These are phyloP conservation scores for Psophia crepitans DNA, from an alignment of 2,113 vertebrate genomes.

Conservation along the genomic window DNA sequence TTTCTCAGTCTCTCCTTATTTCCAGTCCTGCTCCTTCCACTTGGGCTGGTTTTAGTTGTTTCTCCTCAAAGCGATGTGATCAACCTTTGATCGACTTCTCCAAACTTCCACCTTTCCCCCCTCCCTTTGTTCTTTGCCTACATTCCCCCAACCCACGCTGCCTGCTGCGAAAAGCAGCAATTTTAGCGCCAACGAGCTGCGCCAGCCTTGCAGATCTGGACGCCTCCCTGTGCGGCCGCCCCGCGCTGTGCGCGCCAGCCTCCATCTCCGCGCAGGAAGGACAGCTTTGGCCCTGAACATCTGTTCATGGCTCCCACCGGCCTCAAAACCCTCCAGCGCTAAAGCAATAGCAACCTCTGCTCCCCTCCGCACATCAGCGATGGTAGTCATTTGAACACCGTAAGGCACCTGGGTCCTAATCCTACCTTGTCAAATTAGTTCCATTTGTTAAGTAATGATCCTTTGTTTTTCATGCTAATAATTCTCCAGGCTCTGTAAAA, in stretches of 20 bases:
- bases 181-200: background rate
- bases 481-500: background rate
- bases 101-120: background rate
- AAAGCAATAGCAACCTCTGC: background rate
- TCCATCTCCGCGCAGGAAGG: fast-evolving
- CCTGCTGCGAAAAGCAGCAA: fast-evolving
- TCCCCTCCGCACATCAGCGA: fast-evolving
- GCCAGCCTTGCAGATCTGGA: background rate
- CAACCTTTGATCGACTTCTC: background rate
- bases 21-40: background rate
- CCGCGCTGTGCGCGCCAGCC: fast-evolving
- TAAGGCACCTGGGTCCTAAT: background rate
- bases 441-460: background rate
- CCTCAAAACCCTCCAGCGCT: background rate
- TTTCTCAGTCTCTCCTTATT: background rate
- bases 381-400: background rate
- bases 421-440: background rate
- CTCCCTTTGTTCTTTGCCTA: too few relatives aligned
- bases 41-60: background rate
- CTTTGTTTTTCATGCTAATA: background rate
- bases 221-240: fast-evolving
- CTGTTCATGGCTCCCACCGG: background rate
- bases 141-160: fast-evolving
- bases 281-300: background rate
- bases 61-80: fast-evolving